phyloP scores from a whole-genome alignment of 92 coral and sea anemone species.

The Heliopora coerulea region DNA sequence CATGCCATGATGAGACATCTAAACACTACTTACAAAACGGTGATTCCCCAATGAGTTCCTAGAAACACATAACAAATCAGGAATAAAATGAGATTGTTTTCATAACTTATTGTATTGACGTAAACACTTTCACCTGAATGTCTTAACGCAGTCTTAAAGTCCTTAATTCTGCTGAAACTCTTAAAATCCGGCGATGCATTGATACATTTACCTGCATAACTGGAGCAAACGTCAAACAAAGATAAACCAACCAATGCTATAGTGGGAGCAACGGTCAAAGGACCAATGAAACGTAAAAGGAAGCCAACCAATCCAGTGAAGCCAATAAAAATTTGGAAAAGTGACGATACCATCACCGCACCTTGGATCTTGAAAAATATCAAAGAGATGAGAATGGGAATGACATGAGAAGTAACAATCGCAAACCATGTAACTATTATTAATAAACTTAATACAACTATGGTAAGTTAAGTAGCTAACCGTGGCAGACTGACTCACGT shows the following conservation, averaged over 20 bases:
- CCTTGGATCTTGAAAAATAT: constrained; percentile 53
- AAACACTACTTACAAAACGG: constrained; percentile 51
- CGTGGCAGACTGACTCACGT: no score
- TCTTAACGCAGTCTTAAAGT: no score
- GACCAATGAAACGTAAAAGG: constrained; percentile 59
- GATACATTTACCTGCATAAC: constrained; percentile 44
- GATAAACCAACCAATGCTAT: constrained; percentile 54
- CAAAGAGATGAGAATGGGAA: neutral
- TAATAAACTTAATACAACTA: no score
- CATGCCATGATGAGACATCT: no score
- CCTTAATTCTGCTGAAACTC: no score
- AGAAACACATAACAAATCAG: constrained; percentile 4
- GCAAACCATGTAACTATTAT: no score
- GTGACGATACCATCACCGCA: constrained; percentile 48
- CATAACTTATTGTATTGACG: no score
- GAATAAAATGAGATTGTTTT: no score
- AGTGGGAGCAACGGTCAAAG: constrained; percentile 57
- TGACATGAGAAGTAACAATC: no score
- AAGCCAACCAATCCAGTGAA: constrained; percentile 52
- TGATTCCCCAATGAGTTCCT: constrained; percentile 73
- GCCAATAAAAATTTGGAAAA: constrained; percentile 51
- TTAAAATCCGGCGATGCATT: neutral
- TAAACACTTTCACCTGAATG: no score
- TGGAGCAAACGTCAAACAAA: constrained; percentile 45
- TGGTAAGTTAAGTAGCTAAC: no score